A percentile compares a stretch with the other conserved stretches of the same genome.
Conservation (phyloP, 2,113 vertebrate species). For the Numida meleagris region DNA sequence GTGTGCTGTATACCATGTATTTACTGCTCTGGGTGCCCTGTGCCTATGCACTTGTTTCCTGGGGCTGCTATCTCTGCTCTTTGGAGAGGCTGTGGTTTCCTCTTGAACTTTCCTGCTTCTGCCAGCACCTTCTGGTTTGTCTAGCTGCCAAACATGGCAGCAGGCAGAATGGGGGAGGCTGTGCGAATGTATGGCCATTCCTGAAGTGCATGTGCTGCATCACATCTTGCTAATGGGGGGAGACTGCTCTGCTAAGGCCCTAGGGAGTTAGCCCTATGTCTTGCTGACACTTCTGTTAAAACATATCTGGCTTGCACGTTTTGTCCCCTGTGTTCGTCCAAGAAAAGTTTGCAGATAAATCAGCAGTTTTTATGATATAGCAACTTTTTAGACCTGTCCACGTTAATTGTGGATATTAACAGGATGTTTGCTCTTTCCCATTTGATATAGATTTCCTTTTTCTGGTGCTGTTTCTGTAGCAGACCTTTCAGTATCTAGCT, state of each 20-base stretch:
- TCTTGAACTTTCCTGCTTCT: background rate
- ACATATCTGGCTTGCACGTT: background rate
- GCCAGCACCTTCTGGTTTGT: background rate
- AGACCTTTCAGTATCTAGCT: background rate
- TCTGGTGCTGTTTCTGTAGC: background rate
- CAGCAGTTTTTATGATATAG: background rate
- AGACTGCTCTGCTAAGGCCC: background rate
- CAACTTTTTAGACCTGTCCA: background rate
- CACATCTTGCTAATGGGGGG: fast-evolving
- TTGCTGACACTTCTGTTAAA: background rate
- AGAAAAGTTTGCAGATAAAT: background rate
- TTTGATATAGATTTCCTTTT: background rate
- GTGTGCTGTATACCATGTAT: background rate
- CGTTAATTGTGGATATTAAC: background rate
- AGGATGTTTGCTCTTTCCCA: background rate
- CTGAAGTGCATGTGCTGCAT: background rate
- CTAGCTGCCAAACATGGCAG: background rate
- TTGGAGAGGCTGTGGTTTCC: background rate
- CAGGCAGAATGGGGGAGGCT: background rate
- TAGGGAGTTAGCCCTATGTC: background rate
- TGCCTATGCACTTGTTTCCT: background rate
- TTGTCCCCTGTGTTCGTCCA: background rate
- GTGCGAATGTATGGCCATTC: background rate
- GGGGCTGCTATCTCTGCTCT: background rate
- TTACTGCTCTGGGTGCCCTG: background rate